Conservation (phyloP, 2,113 vertebrate genomes). For the Phaetusa simplex region DNA sequence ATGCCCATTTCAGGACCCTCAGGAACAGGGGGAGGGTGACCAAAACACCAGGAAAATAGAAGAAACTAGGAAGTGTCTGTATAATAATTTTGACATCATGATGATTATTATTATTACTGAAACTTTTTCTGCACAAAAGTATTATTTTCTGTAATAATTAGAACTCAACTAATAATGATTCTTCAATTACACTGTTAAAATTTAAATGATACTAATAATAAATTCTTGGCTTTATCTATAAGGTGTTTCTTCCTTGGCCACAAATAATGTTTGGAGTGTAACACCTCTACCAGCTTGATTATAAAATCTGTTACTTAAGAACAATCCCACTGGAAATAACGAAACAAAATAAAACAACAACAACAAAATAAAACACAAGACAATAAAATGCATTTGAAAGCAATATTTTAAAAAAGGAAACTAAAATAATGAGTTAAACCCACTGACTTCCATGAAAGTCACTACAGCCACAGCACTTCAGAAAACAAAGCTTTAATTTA, state of each 20-base stretch:
- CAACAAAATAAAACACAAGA: neutral
- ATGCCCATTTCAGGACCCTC: neutral
- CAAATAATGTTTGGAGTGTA: neutral
- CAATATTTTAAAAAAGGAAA: neutral
- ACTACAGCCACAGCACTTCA: neutral
- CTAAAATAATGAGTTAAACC: neutral
- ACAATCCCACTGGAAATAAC: neutral
- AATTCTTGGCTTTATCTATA: neutral
- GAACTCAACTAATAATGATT: neutral
- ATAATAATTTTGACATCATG: neutral
- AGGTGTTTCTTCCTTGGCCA: neutral
- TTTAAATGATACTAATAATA: neutral
- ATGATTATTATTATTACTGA: neutral
- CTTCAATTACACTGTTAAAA: neutral
- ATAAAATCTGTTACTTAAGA: neutral
- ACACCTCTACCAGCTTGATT: neutral
- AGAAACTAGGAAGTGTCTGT: neutral
- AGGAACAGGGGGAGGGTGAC: neutral
- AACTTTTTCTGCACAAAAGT: neutral
- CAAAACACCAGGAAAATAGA: accelerated
- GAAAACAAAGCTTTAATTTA: neutral
- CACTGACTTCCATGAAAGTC: neutral
- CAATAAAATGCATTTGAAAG: neutral
- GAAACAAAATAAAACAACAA: neutral
- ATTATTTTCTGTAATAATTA: neutral